Conservation (phyloP, 2,113 vertebrate genomes). For the Forbesichthys agassizii region DNA sequence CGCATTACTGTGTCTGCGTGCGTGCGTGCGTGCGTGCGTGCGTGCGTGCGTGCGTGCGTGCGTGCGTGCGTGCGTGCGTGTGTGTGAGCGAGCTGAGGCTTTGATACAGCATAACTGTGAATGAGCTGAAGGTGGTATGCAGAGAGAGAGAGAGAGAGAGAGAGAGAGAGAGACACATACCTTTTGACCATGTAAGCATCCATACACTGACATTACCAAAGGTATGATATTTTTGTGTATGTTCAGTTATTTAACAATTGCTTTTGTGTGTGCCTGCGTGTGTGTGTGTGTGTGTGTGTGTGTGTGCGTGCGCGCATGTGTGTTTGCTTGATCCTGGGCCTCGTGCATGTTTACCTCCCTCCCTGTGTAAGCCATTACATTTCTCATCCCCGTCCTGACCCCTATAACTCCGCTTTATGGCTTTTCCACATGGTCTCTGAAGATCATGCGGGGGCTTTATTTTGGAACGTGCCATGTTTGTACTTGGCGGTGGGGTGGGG, state of each 20-base stretch:
- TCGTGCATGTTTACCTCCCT: constrained; percentile 18
- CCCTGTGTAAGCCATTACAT: constrained; percentile 74
- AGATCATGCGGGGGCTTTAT: constrained; percentile 76
- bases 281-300: constrained; percentile 1
- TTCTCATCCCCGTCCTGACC: constrained; percentile 69
- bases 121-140: constrained; percentile 15
- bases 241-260: no score
- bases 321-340: background rate
- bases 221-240: no score
- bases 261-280: background rate
- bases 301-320: background rate
- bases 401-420: constrained; percentile 73
- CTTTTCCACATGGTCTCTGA: constrained; percentile 78
- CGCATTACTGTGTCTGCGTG: no score
- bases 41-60: no score
- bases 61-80: no score
- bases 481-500: constrained; percentile 52
- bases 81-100: no score
- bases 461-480: constrained; percentile 77
- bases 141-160: background rate
- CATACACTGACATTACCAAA: background rate
- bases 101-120: background rate
- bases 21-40: no score
- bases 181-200: background rate
- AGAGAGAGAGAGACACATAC: background rate